Percentiles rank a stretch among this genome's conserved stretches.
Evolutionary conservation across 2,113 vertebrate species (phyloP).

Genomic region (Candoia aspera): DNA sequence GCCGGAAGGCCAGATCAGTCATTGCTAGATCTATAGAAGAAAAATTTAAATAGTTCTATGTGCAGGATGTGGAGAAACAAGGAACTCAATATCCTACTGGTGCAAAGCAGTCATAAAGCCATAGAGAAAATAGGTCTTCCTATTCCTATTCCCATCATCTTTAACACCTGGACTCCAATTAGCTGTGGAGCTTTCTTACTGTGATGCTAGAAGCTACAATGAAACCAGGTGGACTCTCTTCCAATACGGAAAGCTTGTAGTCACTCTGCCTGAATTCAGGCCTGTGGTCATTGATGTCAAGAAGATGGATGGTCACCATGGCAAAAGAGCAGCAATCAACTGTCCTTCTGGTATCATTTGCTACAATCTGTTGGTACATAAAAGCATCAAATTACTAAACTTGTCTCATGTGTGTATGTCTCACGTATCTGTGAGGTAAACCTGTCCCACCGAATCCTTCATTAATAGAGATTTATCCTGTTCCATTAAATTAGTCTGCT

Average conservation of each 20-base stretch:
- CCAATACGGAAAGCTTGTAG: constrained; percentile 73
- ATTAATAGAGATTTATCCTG: too few species aligned
- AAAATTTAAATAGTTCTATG: not conserved
- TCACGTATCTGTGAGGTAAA: too few species aligned
- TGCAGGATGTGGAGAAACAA: not conserved
- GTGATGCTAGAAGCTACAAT: constrained; percentile 65
- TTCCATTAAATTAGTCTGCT: too few species aligned
- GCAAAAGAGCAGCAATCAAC: constrained; percentile 69
- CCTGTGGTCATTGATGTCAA: constrained; percentile 86
- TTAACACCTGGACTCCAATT: not conserved
- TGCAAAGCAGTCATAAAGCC: not conserved
- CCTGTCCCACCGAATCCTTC: too few species aligned
- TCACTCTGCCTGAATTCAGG: constrained; percentile 75
- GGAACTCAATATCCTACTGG: not conserved
- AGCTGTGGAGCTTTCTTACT: constrained; percentile 66
- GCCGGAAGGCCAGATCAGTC: not conserved
- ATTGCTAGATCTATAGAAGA: not conserved
- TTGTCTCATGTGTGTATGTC: not conserved
- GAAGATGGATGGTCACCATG: constrained; percentile 80
- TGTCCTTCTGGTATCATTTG: constrained; percentile 69
- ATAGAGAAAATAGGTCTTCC: not conserved
- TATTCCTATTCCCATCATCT: not conserved
- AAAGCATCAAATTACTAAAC: constrained; percentile 16
- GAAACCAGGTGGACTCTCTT: constrained; percentile 74
- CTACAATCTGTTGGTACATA: constrained; percentile 78